Evolutionary conservation across 1,140 invertebrate genomes (phyloP).

Genomic region (Sitobion miscanthi): DNA sequence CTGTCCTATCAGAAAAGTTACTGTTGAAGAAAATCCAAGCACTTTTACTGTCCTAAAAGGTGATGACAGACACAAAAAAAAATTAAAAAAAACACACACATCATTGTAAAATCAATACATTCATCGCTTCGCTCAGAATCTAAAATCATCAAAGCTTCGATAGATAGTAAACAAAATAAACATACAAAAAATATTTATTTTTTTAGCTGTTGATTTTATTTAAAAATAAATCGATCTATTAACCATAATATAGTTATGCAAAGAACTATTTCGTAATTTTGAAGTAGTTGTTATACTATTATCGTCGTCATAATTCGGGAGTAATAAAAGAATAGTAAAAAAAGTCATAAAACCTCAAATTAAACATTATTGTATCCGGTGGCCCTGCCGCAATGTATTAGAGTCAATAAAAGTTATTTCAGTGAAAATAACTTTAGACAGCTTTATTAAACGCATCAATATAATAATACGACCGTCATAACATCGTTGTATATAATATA

Average conservation of each 20-base stretch:
- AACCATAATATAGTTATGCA: neutral
- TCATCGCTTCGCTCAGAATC: too few species aligned
- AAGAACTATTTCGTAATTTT: neutral
- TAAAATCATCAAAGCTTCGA: neutral
- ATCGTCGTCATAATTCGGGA: neutral
- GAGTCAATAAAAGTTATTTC: neutral
- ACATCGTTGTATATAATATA: neutral
- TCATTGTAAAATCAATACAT: too few species aligned
- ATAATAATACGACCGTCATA: neutral
- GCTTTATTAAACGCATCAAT: neutral
- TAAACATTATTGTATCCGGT: neutral
- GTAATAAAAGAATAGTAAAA: neutral
- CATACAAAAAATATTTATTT: neutral
- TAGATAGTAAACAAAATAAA: neutral
- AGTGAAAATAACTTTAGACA: neutral
- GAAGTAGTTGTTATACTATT: neutral
- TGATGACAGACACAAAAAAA: too few species aligned
- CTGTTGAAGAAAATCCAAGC: too few species aligned
- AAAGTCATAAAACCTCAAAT: neutral
- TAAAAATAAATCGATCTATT: neutral
- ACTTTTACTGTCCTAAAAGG: too few species aligned
- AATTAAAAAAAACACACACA: too few species aligned
- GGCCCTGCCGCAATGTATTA: neutral
- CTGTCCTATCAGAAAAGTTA: too few species aligned
- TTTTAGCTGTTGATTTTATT: neutral